Conservation (phyloP, 2,113 vertebrate species). For the Lota lota region DNA sequence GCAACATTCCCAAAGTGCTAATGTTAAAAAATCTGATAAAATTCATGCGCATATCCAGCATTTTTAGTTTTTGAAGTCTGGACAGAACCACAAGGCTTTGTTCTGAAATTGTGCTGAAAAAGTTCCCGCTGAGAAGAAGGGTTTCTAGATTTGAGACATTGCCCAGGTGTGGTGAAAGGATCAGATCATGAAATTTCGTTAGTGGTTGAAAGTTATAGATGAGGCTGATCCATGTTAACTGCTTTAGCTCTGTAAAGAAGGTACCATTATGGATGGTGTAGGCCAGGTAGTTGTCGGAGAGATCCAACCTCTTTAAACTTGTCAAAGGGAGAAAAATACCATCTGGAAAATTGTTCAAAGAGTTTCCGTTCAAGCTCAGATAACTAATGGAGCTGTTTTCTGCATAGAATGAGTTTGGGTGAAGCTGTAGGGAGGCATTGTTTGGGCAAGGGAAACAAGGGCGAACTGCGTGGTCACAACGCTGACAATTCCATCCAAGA, state of each 20-base stretch:
- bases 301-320: conserved; percentile 59
- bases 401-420: conserved; percentile 52
- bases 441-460: conserved; percentile 76
- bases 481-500: conserved; percentile 79
- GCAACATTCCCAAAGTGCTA: conserved; percentile 48
- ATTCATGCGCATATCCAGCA: conserved; percentile 73
- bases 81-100: conserved; percentile 54
- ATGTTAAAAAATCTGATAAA: conserved; percentile 64
- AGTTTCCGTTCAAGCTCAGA: conserved; percentile 75
- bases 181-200: conserved; percentile 49
- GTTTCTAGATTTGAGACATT: conserved; percentile 55
- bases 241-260: conserved; percentile 67
- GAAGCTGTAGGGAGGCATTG: conserved; percentile 60
- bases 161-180: conserved; percentile 61
- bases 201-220: conserved; percentile 74
- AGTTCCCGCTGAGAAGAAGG: conserved; percentile 72
- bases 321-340: conserved; percentile 63
- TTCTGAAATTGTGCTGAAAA: conserved; percentile 62
- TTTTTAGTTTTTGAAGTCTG: conserved; percentile 54
- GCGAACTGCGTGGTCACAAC: conserved; percentile 75
- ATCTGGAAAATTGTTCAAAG: conserved; percentile 60
- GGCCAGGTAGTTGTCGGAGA: conserved; percentile 76
- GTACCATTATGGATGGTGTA: conserved; percentile 65
- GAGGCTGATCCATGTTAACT: conserved; percentile 68
- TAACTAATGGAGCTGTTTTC: conserved; percentile 54